Evolutionary conservation across 2,797 vertebrate species (phyloP).

Genomic region (Morelia viridis): DNA sequence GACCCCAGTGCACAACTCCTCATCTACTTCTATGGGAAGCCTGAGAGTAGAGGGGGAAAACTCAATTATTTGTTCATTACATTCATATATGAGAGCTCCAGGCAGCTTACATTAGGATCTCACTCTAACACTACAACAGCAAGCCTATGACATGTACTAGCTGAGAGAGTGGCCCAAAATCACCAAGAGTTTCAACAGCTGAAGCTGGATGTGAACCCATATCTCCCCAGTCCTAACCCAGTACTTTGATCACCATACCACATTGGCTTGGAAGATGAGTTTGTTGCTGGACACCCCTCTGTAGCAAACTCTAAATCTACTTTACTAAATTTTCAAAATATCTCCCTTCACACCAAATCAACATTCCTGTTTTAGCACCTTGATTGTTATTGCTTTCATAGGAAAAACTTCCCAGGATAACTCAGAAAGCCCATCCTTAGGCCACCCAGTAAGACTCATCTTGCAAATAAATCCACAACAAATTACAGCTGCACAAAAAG

Average conservation of each 20-base stretch:
- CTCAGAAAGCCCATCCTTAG: background rate
- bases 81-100: background rate
- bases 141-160: background rate
- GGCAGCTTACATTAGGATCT: background rate
- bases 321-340: background rate
- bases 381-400: background rate
- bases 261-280: background rate
- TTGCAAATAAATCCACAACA: background rate
- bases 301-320: background rate
- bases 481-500: background rate
- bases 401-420: background rate
- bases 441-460: background rate
- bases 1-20: too few relatives aligned
- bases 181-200: background rate
- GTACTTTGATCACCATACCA: background rate
- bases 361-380: background rate
- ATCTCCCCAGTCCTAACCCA: background rate
- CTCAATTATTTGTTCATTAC: background rate
- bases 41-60: background rate
- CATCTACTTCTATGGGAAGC: background rate
- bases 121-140: background rate
- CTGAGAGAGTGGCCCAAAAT: background rate
- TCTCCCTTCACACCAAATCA: background rate
- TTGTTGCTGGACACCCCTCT: background rate
- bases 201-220: background rate